A percentile compares a stretch with the other conserved stretches of the same genome.
phyloP scores from a whole-genome alignment of 2,113 vertebrate species.

The Poecilia latipinna region DNA sequence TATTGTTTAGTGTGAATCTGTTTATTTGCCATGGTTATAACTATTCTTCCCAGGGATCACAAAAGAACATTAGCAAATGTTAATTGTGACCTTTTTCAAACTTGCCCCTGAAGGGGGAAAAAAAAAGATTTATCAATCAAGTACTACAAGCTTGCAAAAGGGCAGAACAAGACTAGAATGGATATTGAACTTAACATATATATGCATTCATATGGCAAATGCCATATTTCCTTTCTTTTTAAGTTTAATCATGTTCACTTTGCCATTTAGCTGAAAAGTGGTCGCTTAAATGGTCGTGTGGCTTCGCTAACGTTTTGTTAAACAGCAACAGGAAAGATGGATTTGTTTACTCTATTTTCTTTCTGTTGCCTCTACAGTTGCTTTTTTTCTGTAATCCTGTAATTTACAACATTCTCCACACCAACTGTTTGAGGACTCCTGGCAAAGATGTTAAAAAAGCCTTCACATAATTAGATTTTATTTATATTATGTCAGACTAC shows the following conservation, averaged over 20 bases:
- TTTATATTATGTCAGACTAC: too few species aligned
- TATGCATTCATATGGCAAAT: slow-evolving; percentile 47
- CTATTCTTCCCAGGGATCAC: slow-evolving; percentile 12
- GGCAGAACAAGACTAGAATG: slow-evolving; percentile 37
- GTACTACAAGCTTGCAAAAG: slow-evolving; percentile 44
- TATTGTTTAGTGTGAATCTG: slow-evolving; percentile 24
- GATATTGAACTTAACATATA: slow-evolving; percentile 56
- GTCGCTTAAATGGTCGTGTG: slow-evolving; percentile 14
- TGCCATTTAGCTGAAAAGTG: slow-evolving; percentile 33
- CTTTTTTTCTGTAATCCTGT: too few species aligned
- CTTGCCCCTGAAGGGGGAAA: slow-evolving; percentile 26
- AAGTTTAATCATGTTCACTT: slow-evolving; percentile 19
- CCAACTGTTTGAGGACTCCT: too few species aligned
- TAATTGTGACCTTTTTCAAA: slow-evolving; percentile 73
- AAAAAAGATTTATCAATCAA: slow-evolving; percentile 59
- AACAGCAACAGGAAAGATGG: slow-evolving; percentile 28
- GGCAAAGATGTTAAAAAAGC: too few species aligned
- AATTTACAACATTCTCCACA: too few species aligned
- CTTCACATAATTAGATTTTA: too few species aligned
- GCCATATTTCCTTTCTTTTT: slow-evolving; percentile 28
- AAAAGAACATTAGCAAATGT: slow-evolving; percentile 60
- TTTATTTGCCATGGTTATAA: slow-evolving; percentile 35
- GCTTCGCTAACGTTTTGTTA: slow-evolving; percentile 25
- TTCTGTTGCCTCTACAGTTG: slow-evolving; percentile 1
- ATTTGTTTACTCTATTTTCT: slow-evolving; percentile 37